Percentiles rank a stretch among this genome's conserved stretches.
Evolutionary conservation across 2,797 vertebrate species (phyloP).

Genomic region (Megaceryle alcyon): DNA sequence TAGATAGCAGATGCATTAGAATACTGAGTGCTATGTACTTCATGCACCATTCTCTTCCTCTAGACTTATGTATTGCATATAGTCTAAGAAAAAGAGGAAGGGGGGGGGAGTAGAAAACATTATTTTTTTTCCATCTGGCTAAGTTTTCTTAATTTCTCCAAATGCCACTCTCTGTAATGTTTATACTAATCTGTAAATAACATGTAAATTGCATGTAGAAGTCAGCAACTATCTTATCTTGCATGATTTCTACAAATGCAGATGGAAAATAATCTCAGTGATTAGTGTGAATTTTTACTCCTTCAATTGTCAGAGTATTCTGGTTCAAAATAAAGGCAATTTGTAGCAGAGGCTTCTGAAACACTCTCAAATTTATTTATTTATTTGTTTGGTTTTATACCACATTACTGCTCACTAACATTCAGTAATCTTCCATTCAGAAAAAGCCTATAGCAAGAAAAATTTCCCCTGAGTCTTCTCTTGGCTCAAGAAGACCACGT

Average conservation of each 20-base stretch:
- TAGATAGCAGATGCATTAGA: not conserved
- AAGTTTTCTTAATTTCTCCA: not conserved
- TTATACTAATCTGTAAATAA: not conserved
- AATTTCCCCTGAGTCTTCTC: not conserved
- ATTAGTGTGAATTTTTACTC: not conserved
- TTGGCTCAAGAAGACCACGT: not conserved
- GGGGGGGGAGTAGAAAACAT: not conserved
- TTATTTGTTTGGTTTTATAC: not conserved
- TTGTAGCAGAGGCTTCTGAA: not conserved
- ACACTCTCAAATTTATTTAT: fast-evolving
- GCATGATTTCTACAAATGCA: not conserved
- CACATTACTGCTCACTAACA: not conserved
- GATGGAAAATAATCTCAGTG: not conserved
- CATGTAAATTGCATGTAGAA: not conserved
- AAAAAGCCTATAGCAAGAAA: not conserved
- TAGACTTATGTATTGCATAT: not conserved
- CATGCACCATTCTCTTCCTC: not conserved
- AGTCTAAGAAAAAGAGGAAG: not conserved
- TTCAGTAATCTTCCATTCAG: not conserved
- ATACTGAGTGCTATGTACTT: not conserved
- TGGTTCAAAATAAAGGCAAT: not conserved
- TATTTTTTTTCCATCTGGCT: not conserved
- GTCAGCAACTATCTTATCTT: not conserved
- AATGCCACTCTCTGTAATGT: not conserved
- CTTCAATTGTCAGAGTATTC: not conserved